These are phyloP conservation scores for Anseranas semipalmata DNA, from an alignment of 2,113 vertebrate species.

Conservation along the genomic window DNA sequence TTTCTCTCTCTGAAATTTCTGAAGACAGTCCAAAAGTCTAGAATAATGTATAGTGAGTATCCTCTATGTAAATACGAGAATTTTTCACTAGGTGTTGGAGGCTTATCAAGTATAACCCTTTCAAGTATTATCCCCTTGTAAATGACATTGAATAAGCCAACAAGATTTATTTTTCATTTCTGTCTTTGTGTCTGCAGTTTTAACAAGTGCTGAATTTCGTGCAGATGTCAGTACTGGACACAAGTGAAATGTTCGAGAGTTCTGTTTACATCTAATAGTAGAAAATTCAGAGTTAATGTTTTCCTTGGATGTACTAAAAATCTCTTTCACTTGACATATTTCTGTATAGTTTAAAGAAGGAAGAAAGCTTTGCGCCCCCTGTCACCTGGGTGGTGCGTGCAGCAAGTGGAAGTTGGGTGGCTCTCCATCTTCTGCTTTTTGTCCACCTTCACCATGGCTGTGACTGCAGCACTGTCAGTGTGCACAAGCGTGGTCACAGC, in stretches of 20 bases:
- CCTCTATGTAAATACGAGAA: rapidly evolving
- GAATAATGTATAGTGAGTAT: neutral
- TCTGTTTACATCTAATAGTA: neutral
- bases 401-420: neutral
- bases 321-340: neutral
- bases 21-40: neutral
- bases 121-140: neutral
- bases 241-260: neutral
- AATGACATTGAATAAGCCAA: neutral
- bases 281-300: neutral
- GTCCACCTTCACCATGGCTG: rapidly evolving
- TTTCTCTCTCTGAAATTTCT: neutral
- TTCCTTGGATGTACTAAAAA: neutral
- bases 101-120: neutral
- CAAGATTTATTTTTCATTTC: neutral
- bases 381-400: neutral
- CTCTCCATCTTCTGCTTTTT: neutral
- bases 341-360: neutral
- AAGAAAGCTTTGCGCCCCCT: neutral
- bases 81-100: neutral
- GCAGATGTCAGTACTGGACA: neutral
- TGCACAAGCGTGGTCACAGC: rapidly evolving
- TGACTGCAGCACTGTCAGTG: neutral
- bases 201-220: neutral
- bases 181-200: neutral